A percentile compares a stretch with the other conserved stretches of the same genome.
Conservation (phyloP, 1,140 invertebrate genomes). For the Nebria ingens region DNA sequence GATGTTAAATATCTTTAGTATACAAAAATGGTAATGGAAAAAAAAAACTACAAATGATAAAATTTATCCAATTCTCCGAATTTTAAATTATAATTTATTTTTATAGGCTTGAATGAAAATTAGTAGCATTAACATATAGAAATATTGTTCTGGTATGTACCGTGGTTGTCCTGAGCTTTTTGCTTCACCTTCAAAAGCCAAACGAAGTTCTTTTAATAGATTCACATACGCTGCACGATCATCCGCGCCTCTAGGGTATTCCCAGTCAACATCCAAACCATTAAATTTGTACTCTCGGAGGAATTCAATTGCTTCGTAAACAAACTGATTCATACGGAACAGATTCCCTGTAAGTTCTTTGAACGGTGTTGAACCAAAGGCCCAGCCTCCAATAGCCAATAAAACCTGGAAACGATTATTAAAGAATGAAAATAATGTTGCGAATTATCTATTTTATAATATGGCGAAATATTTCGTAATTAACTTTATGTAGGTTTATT, state of each 20-base stretch:
- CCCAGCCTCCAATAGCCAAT: slow-evolving; percentile 68
- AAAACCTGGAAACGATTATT: too few species aligned
- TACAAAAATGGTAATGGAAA: too few species aligned
- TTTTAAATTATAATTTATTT: too few species aligned
- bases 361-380: slow-evolving; percentile 85
- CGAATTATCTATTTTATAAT: too few species aligned
- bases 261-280: slow-evolving; percentile 94
- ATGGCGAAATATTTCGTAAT: too few species aligned
- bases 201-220: slow-evolving; percentile 68
- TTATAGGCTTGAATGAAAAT: too few species aligned
- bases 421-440: too few species aligned
- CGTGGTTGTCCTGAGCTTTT: slow-evolving; percentile 36
- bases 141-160: background rate
- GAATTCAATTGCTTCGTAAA: slow-evolving; percentile 88
- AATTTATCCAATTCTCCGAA: too few species aligned
- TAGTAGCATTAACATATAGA: background rate
- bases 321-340: slow-evolving; percentile 90
- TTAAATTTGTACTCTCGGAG: slow-evolving; percentile 86
- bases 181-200: slow-evolving; percentile 83
- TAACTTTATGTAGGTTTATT: too few species aligned
- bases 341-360: slow-evolving; percentile 83
- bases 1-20: too few species aligned
- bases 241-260: slow-evolving; percentile 84
- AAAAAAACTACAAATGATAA: background rate
- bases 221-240: slow-evolving; percentile 73